Evolutionary conservation across 2,113 vertebrate genomes (phyloP), one percentile per base, ranked within the genome.

Genomic region (Sterrhoptilus dennistouni): DNA sequence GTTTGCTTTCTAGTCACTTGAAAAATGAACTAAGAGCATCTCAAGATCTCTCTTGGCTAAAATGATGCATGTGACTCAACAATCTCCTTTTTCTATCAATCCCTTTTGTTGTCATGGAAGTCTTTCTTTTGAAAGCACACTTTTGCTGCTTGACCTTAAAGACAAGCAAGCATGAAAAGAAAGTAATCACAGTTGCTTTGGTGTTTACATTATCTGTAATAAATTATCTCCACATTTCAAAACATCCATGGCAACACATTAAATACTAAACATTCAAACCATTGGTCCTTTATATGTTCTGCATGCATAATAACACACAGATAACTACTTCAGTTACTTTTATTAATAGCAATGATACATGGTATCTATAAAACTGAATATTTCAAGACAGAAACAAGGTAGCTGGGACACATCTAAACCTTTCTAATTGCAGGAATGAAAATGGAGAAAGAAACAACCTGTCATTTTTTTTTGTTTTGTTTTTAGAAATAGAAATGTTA

Each of bases 71-170:
- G 9, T 76, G 44, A 77, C 42, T 72, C 87, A 64, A 57, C 25
- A 50, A n/a, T 68, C 11, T 69, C 27, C 80, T 69, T 36, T 81
- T 90, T 93, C 64, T 60, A 35, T 75, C 31, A 49, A 56, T 95
- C 29, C 8, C 5, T 80, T 79, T 69, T 66, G 72, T 97, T 96
- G 75, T 89, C 92, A 96, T 96, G 71, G 95, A 97, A 97, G 93
- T 87, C 31, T 68, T 60, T 49, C 56, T 81, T 79, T 70, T 60
- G 38, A 90, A 85, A 78, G 11, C 8, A 42, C 0, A 12, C 5
- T 63, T 90, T 71, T 79, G 6, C 17, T 86, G 11, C n/a, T 86
- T 90, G 75, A 88, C 70, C 61, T 88, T 66, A 64, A 88, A 79
- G 33, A 78, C 8, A 47, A 53, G 23, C 14, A 44, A 5, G 29